Conservation (phyloP, 2,797 vertebrate species). For the Fistularia commersonii region DNA sequence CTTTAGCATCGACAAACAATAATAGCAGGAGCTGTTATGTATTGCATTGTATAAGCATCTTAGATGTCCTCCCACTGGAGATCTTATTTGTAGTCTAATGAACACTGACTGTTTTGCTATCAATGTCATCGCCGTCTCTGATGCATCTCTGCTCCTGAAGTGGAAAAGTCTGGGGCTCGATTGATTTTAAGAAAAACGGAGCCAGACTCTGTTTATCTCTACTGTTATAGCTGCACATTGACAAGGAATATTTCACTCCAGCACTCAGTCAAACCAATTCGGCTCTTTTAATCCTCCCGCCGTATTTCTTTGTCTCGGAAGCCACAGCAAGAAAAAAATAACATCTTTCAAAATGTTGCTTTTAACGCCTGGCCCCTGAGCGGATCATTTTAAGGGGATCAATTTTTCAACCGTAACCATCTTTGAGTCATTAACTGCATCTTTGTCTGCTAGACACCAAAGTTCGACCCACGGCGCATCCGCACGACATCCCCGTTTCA, state of each 20-base stretch:
- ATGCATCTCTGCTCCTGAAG: slow-evolving; percentile 36
- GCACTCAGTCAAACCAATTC: slow-evolving; percentile 28
- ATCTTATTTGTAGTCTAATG: slow-evolving; percentile 33
- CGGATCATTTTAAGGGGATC: slow-evolving; percentile 36
- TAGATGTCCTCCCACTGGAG: slow-evolving; percentile 43
- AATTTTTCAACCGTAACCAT: slow-evolving; percentile 51
- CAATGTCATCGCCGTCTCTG: slow-evolving; percentile 28
- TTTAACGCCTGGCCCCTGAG: slow-evolving; percentile 36
- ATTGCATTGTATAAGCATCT: slow-evolving; percentile 35
- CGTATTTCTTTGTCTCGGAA: slow-evolving; percentile 27
- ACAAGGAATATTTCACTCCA: slow-evolving; percentile 40
- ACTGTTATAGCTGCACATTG: slow-evolving; percentile 23
- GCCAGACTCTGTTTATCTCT: slow-evolving; percentile 30
- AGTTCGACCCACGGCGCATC: slow-evolving; percentile 17
- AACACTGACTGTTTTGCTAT: slow-evolving; percentile 38
- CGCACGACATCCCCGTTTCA: slow-evolving; percentile 19
- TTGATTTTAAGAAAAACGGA: slow-evolving; percentile 42
- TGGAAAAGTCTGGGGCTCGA: slow-evolving; percentile 35
- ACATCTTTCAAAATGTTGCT: slow-evolving; percentile 24
- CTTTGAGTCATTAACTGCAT: slow-evolving; percentile 23
- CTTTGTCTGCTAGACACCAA: slow-evolving; percentile 16
- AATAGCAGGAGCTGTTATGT: slow-evolving; percentile 28
- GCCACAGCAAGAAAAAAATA: slow-evolving; percentile 19
- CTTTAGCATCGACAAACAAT: slow-evolving; percentile 45
- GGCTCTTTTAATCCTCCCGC: slow-evolving; percentile 41